Evolutionary conservation across 2,888 invertebrate genomes (phyloP), one percentile per base, ranked within the genome.

Genomic region (Diloba caeruleocephala): DNA sequence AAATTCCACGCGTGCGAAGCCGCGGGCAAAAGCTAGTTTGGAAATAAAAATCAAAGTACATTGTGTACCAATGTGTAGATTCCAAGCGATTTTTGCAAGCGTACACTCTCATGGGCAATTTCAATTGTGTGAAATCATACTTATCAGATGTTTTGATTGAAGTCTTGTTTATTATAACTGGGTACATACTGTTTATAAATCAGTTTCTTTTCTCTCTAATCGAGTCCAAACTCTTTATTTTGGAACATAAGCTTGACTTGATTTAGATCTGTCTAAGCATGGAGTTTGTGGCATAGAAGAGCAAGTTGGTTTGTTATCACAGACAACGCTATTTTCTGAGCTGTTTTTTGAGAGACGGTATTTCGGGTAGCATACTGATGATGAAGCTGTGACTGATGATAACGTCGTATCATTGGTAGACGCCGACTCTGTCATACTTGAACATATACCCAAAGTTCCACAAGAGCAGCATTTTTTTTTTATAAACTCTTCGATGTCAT

Each of bases 111-210:
- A 6, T 23, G 5, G 32, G 21, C 1, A n/a, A 8, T 5, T 3
- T 33, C 4, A 39, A 10, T 0, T 32, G 19, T 26, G 26, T 48
- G 7, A 33, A 39, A 6, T 48, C 48, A 14, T 14, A 48, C 10
- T 26, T 26, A 2, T 33, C 33, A 1, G 26, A 39, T 10, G 10
- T 19, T 10, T 19, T 48, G 0, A 39, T 48, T 0, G 26, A 39
- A 10, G 39, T 39, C n/a, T 10, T 45, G 36, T 10, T 19, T 25
- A 1, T 6, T 26, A 9, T 15, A 5, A 21, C 8, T 19, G 0
- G n/a, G n/a, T 12, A n/a, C n/a, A n/a, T n/a, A n/a, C n/a, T n/a
- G n/a, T n/a, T n/a, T n/a, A n/a, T n/a, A n/a, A n/a, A n/a, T n/a
- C n/a, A n/a, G n/a, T n/a, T n/a, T n/a, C 9, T 26, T 26, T 8